Evolutionary conservation across 2,888 invertebrate genomes (phyloP).

Genomic region (Marronus borbonicus): DNA sequence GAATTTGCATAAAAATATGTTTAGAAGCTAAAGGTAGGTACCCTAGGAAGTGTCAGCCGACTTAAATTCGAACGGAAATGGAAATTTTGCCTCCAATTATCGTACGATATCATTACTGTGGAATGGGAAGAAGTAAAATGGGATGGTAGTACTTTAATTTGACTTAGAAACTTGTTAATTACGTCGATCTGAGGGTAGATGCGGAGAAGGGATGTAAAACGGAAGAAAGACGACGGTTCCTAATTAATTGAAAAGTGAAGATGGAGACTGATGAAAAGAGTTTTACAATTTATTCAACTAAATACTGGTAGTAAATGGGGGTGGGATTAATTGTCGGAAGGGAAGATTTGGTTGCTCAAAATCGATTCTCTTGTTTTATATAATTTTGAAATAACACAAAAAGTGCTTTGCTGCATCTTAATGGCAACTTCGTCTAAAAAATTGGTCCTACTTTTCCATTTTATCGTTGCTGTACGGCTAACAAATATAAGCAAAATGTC

Average conservation of each 20-base stretch:
- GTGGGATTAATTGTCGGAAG: no score
- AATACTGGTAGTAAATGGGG: no score
- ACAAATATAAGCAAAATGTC: no score
- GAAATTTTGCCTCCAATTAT: constrained; percentile 4
- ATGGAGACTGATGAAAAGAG: not conserved
- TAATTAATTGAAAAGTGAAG: constrained; percentile 8
- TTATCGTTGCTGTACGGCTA: no score
- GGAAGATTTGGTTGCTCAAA: no score
- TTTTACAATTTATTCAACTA: no score
- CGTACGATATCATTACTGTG: not conserved
- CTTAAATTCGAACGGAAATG: constrained; percentile 4
- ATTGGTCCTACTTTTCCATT: no score
- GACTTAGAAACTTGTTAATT: constrained; percentile 15
- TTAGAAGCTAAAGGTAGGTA: not conserved
- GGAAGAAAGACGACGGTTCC: not conserved
- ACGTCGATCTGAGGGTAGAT: not conserved
- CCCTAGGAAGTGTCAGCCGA: not conserved
- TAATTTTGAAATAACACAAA: no score
- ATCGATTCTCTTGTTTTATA: no score
- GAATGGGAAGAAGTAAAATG: not conserved
- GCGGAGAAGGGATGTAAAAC: no score
- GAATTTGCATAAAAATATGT: constrained; percentile 11
- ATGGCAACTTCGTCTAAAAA: no score
- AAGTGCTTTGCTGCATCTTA: no score
- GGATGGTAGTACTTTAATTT: not conserved